These are phyloP conservation scores for Chloebia gouldiae DNA, from an alignment of 2,113 vertebrate species.

Conservation along the genomic window DNA sequence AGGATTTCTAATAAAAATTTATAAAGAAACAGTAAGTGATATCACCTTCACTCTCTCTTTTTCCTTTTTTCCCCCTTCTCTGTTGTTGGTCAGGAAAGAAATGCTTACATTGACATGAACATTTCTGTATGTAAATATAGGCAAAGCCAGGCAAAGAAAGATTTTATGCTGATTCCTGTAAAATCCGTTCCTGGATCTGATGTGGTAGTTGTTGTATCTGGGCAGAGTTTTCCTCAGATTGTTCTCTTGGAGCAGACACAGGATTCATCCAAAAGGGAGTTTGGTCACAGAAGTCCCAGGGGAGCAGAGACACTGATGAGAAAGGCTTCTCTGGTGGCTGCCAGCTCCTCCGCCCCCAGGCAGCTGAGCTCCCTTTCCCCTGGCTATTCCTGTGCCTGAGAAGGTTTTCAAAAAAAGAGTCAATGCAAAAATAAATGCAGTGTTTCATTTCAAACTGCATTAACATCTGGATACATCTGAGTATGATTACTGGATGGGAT, in stretches of 20 bases:
- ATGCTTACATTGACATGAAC: neutral
- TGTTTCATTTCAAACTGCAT: slow-evolving; percentile 1
- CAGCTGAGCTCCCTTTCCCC: neutral
- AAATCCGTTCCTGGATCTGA: neutral
- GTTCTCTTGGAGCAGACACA: neutral
- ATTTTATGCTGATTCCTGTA: neutral
- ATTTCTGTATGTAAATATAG: neutral
- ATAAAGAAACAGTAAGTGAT: neutral
- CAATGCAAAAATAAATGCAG: neutral
- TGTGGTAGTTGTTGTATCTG: neutral
- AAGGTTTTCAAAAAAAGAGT: neutral
- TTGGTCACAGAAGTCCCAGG: neutral
- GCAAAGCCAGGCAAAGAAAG: neutral
- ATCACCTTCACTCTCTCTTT: neutral
- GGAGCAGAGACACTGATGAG: neutral
- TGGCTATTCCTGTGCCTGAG: neutral
- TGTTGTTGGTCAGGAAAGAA: neutral
- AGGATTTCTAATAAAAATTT: neutral
- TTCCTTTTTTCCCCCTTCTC: rapidly evolving
- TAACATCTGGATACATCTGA: slow-evolving; percentile 1
- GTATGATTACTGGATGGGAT: neutral
- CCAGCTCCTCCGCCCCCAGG: neutral
- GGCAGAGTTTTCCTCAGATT: neutral
- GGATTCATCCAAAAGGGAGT: neutral
- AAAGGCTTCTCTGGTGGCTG: neutral